Conservation (phyloP, 2,888 invertebrate species). For the Pelosia muscerda region DNA sequence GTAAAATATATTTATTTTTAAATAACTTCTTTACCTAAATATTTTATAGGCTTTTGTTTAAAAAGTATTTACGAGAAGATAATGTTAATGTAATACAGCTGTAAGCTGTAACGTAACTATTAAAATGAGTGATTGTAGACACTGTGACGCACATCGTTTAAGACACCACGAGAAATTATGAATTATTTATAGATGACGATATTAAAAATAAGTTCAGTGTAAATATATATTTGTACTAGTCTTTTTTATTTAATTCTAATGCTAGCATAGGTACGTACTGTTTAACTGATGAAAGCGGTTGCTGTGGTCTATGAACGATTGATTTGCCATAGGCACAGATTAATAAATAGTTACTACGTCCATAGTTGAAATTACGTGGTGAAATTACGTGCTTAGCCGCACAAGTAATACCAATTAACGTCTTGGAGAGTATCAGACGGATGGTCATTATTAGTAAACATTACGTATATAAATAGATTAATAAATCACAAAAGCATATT, state of each 20-base stretch:
- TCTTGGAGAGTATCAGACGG: no score
- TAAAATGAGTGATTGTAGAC: neutral
- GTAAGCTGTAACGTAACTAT: neutral
- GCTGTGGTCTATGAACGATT: neutral
- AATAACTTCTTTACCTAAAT: neutral
- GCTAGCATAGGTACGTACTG: neutral
- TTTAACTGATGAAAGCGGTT: neutral
- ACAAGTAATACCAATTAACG: no score
- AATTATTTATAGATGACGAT: neutral
- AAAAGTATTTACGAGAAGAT: neutral
- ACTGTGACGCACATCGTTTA: constrained; percentile 7
- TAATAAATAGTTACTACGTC: no score
- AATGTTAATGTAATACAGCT: neutral
- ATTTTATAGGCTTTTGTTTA: neutral
- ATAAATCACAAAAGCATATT: no score
- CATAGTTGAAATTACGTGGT: no score
- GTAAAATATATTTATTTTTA: neutral
- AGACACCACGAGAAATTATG: neutral
- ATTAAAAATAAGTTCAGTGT: constrained; percentile 1
- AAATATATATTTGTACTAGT: neutral
- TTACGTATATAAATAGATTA: no score
- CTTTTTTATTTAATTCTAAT: neutral
- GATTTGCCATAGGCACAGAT: neutral
- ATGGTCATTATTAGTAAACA: no score
- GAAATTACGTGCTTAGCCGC: no score